Conservation (phyloP, 2,113 vertebrate species). For the Lepidothrix coronata region DNA sequence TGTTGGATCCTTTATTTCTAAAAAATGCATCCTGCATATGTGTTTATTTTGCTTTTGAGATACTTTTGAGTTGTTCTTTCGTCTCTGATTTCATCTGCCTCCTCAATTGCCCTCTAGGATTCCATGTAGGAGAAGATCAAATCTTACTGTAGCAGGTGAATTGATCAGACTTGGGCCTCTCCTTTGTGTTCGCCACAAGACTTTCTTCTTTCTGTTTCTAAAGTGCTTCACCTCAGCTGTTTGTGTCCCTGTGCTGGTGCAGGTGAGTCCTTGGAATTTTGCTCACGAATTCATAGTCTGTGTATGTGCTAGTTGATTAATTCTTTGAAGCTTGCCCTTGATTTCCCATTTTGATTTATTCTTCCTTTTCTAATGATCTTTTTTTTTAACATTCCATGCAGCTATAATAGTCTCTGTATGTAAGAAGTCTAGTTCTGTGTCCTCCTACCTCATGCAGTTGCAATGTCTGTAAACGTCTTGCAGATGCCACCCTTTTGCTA, state of each 20-base stretch:
- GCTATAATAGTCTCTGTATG: background rate
- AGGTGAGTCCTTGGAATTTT: conserved; percentile 65
- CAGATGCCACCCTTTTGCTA: background rate
- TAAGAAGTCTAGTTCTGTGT: background rate
- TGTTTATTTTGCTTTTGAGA: background rate
- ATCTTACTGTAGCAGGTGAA: conserved; percentile 69
- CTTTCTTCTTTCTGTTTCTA: conserved; percentile 82
- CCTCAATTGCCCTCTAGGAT: conserved; percentile 22
- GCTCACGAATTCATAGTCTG: background rate
- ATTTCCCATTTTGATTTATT: background rate
- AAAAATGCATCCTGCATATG: background rate
- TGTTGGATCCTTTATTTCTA: background rate
- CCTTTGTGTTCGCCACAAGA: conserved; percentile 70
- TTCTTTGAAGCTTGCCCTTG: background rate
- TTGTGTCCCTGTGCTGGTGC: conserved; percentile 77
- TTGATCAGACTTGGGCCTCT: conserved; percentile 74
- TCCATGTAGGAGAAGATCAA: background rate
- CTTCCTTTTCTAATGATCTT: background rate
- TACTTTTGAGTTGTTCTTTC: background rate
- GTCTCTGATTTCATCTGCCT: background rate
- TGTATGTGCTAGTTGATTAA: background rate
- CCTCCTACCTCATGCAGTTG: background rate
- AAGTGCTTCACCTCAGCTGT: conserved; percentile 37
- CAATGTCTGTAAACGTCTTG: background rate
- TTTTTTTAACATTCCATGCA: background rate